Conservation (phyloP, 2,113 vertebrate genomes). For the Oostethus manadensis region DNA sequence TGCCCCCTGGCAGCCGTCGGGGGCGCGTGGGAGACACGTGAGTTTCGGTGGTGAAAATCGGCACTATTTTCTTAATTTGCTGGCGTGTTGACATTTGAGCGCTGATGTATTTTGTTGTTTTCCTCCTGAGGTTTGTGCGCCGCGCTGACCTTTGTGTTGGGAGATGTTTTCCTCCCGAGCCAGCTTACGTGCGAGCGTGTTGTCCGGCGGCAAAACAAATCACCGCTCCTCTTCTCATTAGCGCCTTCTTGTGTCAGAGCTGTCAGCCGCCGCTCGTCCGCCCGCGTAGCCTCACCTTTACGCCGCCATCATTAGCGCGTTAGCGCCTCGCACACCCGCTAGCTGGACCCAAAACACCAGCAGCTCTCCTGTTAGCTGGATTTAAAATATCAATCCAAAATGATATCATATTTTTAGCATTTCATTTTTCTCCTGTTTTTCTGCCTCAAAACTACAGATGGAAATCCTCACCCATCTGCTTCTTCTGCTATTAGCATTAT, state of each 20-base stretch:
- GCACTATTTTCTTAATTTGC: slow-evolving; percentile 30
- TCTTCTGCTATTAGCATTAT: too few relatives aligned
- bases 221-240: slow-evolving; percentile 69
- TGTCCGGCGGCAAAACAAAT: slow-evolving; percentile 65
- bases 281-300: slow-evolving; percentile 40
- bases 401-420: too few relatives aligned
- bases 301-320: slow-evolving; percentile 2
- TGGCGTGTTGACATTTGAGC: slow-evolving; percentile 21
- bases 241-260: slow-evolving; percentile 61
- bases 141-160: slow-evolving; percentile 65
- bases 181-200: slow-evolving; percentile 15
- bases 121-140: slow-evolving; percentile 57
- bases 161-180: slow-evolving; percentile 50
- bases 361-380: background rate
- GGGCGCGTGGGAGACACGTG: background rate
- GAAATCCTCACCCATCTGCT: too few relatives aligned
- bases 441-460: too few relatives aligned
- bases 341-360: background rate
- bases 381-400: too few relatives aligned
- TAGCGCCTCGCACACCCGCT: background rate
- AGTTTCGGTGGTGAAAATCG: slow-evolving; percentile 12
- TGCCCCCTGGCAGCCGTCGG: too few relatives aligned
- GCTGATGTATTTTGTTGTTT: slow-evolving; percentile 43
- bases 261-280: slow-evolving; percentile 46
- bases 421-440: too few relatives aligned